Evolutionary conservation across 2,113 vertebrate genomes (phyloP), one percentile per base, ranked within the genome.

Genomic region (Corythaixoides concolor): DNA sequence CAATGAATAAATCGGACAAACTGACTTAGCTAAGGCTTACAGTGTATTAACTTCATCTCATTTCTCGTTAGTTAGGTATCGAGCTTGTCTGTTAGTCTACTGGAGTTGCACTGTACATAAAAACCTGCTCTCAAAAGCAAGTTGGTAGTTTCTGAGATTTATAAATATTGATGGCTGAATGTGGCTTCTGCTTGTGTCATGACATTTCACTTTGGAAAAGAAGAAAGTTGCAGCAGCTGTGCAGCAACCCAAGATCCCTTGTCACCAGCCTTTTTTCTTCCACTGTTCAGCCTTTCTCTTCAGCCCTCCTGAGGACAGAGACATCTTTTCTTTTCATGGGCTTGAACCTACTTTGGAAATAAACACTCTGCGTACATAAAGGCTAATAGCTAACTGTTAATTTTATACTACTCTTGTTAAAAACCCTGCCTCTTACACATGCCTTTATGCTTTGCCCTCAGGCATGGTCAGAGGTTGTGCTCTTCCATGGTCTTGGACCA

Each of bases 41-140:
- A 85, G 35, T 91, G 62, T 85, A 94, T 96, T 96, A 94, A 87
- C 77, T 91, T 85, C 28, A 43, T 84, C 87, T 93, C 52, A 18
- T 85, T 97, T 94, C 81, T 96, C 74, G 78, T 97, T 96, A 95
- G 52, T 85, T 85, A 66, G 49, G 33, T 84, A 87, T 75, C 0
- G 3, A 95, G 83, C 28, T 93, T 96, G 63, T 68, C 60, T 92
- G 77, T 81, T 10, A 89, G 41, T 85, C 62, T 91, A 47, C 73
- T 94, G 80, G 50, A 97, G 56, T 70, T 4, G 2, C 47, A 81
- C 41, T 84, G 60, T 81, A 19, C 78, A 55, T 67, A 89, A 89
- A 95, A 91, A 78, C 74, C 68, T 86, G 22, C 47, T 67, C 56
- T 89, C 64, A 62, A 64, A 85, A 73, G 18, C 68, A 84, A 72